Percentiles rank a stretch among this genome's conserved stretches.
Evolutionary conservation across 2,888 invertebrate species (phyloP).

Genomic region (Diarsia brunnea): DNA sequence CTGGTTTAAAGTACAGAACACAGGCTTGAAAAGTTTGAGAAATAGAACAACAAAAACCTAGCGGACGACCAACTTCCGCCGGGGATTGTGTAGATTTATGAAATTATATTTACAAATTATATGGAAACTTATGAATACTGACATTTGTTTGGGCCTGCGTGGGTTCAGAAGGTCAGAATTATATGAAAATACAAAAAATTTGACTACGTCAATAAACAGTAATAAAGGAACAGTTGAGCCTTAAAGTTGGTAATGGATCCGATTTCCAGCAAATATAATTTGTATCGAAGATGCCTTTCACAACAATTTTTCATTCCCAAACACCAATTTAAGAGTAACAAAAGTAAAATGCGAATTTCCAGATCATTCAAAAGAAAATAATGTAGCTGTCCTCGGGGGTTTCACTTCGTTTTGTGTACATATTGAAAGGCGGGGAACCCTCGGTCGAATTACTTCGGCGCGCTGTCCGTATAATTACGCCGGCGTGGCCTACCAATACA

Average conservation of each 20-base stretch:
- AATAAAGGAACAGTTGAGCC: neutral
- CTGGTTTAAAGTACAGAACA: conserved; percentile 43
- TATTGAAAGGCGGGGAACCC: conserved; percentile 35
- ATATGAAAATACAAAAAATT: conserved; percentile 11
- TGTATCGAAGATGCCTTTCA: conserved; percentile 8
- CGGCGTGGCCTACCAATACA: conserved; percentile 48
- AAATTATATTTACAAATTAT: conserved; percentile 55
- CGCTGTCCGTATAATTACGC: conserved; percentile 54
- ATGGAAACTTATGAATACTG: conserved; percentile 39
- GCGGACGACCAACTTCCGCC: conserved; percentile 17
- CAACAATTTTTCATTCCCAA: conserved; percentile 7
- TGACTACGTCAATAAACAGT: neutral
- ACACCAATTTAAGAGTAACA: conserved; percentile 41
- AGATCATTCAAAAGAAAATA: conserved; percentile 39
- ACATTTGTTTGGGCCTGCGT: conserved; percentile 15
- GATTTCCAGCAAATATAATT: conserved; percentile 28
- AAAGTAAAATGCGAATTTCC: conserved; percentile 41
- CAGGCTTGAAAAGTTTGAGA: conserved; percentile 42
- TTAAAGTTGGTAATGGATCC: neutral
- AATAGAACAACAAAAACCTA: conserved; percentile 54
- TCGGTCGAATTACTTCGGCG: conserved; percentile 30
- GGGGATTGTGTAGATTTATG: conserved; percentile 42
- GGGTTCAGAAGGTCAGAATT: conserved; percentile 24
- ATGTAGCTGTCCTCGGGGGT: conserved; percentile 8
- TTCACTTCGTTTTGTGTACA: conserved; percentile 40